Conservation (phyloP, 1,140 invertebrate species). For the Dendroctonus valens region DNA sequence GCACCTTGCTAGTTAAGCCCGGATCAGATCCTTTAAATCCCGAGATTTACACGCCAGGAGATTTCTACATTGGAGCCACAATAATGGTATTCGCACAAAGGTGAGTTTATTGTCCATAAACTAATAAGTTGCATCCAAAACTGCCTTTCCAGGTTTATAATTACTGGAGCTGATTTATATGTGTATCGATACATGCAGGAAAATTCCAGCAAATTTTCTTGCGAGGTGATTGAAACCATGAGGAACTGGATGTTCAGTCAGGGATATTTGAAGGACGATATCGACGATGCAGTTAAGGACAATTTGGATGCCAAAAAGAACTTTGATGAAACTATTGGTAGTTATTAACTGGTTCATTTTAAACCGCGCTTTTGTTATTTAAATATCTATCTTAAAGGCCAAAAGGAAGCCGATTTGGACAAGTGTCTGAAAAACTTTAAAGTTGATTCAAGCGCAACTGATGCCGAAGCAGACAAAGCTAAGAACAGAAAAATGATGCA, state of each 20-base stretch:
- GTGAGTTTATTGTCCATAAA: background rate
- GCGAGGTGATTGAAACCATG: constrained; percentile 61
- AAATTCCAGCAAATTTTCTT: constrained; percentile 67
- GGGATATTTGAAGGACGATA: constrained; percentile 59
- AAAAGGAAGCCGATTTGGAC: constrained; percentile 52
- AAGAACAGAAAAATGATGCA: constrained; percentile 31
- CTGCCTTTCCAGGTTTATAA: constrained; percentile 54
- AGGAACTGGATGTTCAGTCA: constrained; percentile 60
- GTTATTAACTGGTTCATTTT: constrained; percentile 6
- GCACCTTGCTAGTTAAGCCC: constrained; percentile 67
- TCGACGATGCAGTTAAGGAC: constrained; percentile 48
- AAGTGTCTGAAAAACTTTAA: constrained; percentile 51
- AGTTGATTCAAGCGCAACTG: constrained; percentile 35
- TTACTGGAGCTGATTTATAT: constrained; percentile 66
- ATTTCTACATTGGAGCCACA: constrained; percentile 65
- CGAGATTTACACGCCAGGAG: constrained; percentile 64
- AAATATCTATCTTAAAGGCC: constrained; percentile 37
- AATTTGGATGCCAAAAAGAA: constrained; percentile 40
- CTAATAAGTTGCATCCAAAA: background rate
- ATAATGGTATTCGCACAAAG: constrained; percentile 64
- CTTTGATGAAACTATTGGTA: constrained; percentile 44
- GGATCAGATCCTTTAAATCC: constrained; percentile 60
- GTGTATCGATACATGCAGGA: constrained; percentile 68
- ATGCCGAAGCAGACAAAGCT: constrained; percentile 30
- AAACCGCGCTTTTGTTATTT: background rate